Percentiles rank a stretch among this genome's conserved stretches.
Evolutionary conservation across 23 tunicate species (phyloP).

Genomic region (Ascidia mentula): DNA sequence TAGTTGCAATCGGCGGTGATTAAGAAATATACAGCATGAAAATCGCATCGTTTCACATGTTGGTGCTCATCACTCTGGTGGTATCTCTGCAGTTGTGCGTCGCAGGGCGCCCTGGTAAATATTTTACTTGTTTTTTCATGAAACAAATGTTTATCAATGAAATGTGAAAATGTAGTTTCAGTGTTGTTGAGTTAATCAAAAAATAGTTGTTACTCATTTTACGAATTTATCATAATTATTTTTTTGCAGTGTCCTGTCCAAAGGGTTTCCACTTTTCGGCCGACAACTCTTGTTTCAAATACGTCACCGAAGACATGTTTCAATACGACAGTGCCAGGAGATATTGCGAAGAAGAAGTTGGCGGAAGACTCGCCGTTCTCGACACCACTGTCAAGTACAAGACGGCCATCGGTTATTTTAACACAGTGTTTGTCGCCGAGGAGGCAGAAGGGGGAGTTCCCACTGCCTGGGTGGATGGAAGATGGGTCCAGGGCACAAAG

Average conservation of each 20-base stretch:
- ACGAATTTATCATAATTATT: neutral
- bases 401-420: conserved; percentile 28
- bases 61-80: too few species aligned
- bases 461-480: conserved; percentile 66
- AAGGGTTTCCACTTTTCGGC: conserved; percentile 24
- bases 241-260: conserved; percentile 38
- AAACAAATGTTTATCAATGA: too few species aligned
- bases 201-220: too few species aligned
- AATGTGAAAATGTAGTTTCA: too few species aligned
- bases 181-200: too few species aligned
- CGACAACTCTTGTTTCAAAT: conserved; percentile 53
- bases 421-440: conserved; percentile 29
- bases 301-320: conserved; percentile 40
- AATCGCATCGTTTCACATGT: too few species aligned
- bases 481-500: conserved; percentile 34
- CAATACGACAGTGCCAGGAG: conserved; percentile 29
- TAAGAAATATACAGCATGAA: too few species aligned
- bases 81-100: too few species aligned
- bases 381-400: conserved; percentile 28
- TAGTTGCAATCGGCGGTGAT: too few species aligned
- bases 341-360: conserved; percentile 38
- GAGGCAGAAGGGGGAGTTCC: conserved; percentile 33
- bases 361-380: conserved; percentile 36
- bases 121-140: too few species aligned
- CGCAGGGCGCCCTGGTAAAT: too few species aligned